Base-by-base conservation (phyloP, 2,113 vertebrate genomes). In the Neolamprologus modestus region DNA sequence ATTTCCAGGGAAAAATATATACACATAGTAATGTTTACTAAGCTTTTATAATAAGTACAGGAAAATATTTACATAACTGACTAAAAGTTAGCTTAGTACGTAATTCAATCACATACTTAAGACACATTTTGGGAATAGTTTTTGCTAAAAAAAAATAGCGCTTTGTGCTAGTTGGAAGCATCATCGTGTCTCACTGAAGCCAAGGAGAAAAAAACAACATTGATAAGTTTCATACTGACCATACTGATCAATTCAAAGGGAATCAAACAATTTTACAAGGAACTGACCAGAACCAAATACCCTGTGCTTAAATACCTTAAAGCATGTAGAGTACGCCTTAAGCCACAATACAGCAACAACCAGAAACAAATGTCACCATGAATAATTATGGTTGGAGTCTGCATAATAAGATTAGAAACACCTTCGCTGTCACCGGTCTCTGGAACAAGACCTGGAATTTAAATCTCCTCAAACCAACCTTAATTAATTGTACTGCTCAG, bases 361-460 rank as follows among this genome's bases (percentile, higher is more conserved):
- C 78, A 68, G 40, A 87, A 91, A 92, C 76, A 85, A 86, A 86
- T 85, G 47, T 28, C 66, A 57, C 42, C 28, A 79, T 85, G 37
- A 85, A 81, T 45, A 66, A 88, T 63, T 57, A 54, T 37, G 33
- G 47, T 66, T 88, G 17, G 68, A 88, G 68, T 89, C 78, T 90
- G 82, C 80, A 89, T 88, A 86, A 84, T 6, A 85, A 53, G 21
- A n/a, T 47, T 57, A 21, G 40, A 82, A 63, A 37, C 26, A 31
- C 59, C 61, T 68, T 82, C 8, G 37, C 33, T 54, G 45, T 61
- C 81, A 82, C 11, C 3, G 6, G 35, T 80, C 73, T 92, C 89
- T 91, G 81, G 8, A 94, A 88, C n/a, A 86, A 90, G 81, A 91
- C 89, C 61, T 52, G 37, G 19, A 76, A 78, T 37, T 82, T 66